Conservation (phyloP, 2,113 vertebrate genomes). For the Verasper variegatus region DNA sequence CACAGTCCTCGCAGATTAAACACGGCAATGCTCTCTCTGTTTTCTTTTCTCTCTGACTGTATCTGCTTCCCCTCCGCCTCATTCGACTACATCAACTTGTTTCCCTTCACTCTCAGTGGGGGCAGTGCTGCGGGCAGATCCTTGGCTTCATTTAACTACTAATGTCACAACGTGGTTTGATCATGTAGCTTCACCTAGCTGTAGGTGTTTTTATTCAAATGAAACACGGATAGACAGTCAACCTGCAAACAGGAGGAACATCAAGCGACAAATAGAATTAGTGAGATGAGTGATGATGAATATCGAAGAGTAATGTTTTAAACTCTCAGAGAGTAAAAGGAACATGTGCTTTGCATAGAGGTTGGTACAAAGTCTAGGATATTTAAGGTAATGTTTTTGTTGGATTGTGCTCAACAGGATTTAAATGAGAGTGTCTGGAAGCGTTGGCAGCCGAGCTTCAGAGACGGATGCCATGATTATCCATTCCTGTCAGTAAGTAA, state of each 20-base stretch:
- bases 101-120: conserved; percentile 25
- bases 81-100: neutral
- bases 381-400: neutral
- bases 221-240: neutral
- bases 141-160: neutral
- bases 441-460: neutral
- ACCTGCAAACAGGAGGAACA: neutral
- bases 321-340: neutral
- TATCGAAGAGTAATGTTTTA: neutral
- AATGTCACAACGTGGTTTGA: neutral
- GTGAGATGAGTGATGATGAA: neutral
- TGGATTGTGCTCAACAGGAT: neutral
- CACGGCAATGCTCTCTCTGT: conserved; percentile 29
- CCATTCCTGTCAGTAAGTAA: neutral
- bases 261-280: neutral
- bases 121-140: conserved; percentile 4
- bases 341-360: neutral
- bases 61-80: neutral
- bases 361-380: neutral
- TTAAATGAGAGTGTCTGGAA: neutral
- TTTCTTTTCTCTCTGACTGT: neutral
- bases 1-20: conserved; percentile 55
- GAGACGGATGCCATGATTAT: conserved; percentile 4
- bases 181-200: neutral
- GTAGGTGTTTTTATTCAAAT: neutral